Evolutionary conservation across 2,113 vertebrate genomes (phyloP).

Genomic region (Halichoeres trimaculatus): DNA sequence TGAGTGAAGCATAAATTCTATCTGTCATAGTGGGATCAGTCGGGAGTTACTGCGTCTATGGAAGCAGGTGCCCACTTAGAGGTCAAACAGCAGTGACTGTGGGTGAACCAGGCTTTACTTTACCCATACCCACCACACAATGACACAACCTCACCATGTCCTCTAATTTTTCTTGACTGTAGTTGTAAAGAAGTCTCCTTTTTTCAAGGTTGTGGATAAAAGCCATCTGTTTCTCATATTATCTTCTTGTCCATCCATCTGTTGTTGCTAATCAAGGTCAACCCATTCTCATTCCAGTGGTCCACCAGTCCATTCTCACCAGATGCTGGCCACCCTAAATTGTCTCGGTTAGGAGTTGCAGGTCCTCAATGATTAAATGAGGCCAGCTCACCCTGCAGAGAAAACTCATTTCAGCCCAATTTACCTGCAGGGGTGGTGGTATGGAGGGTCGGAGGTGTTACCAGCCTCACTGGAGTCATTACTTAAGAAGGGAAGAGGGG

Average conservation of each 20-base stretch:
- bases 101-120: not conserved
- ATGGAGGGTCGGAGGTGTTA: not conserved
- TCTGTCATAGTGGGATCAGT: slow-evolving; percentile 30
- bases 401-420: slow-evolving; percentile 19
- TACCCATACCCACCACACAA: not conserved
- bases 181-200: not conserved
- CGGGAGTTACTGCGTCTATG: slow-evolving; percentile 8
- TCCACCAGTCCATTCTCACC: not conserved
- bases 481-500: not conserved
- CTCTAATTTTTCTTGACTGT: not conserved
- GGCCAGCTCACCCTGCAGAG: not conserved
- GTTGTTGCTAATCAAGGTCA: slow-evolving; percentile 28
- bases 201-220: not conserved
- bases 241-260: not conserved
- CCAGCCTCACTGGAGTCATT: not conserved
- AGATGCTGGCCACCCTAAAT: slow-evolving; percentile 9
- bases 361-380: not conserved
- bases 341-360: slow-evolving; percentile 14
- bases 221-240: slow-evolving; percentile 2
- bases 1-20: slow-evolving; percentile 19
- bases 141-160: not conserved
- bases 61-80: not conserved
- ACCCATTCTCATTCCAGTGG: not conserved
- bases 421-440: slow-evolving; percentile 13
- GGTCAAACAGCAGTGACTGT: slow-evolving; percentile 5